These are phyloP conservation scores for Poeciliopsis retropinna DNA, from an alignment of 2,113 vertebrate species.

Conservation along the genomic window DNA sequence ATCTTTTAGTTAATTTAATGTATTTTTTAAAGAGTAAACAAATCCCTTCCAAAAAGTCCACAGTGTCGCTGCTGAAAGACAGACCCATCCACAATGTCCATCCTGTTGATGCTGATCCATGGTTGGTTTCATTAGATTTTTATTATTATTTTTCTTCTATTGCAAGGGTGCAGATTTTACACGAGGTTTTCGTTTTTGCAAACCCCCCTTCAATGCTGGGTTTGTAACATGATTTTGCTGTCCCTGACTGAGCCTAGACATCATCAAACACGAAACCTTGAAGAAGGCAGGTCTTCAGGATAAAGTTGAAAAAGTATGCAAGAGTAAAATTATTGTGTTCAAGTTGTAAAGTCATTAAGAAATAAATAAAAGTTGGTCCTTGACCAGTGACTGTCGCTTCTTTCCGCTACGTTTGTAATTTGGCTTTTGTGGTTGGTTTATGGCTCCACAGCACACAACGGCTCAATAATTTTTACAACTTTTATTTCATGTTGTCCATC, in stretches of 20 bases:
- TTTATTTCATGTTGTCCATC: not conserved
- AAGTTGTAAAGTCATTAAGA: conserved; percentile 57
- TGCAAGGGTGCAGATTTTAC: conserved; percentile 64
- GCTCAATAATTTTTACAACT: too few species aligned
- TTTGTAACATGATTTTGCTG: conserved; percentile 49
- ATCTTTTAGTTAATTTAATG: conserved; percentile 38
- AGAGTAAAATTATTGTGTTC: conserved; percentile 48
- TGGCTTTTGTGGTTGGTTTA: not conserved
- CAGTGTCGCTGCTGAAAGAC: conserved; percentile 24
- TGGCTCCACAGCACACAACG: too few species aligned
- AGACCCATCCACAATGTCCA: conserved; percentile 16
- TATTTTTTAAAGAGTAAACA: conserved; percentile 22
- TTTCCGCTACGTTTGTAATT: not conserved
- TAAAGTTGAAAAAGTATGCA: conserved; percentile 41
- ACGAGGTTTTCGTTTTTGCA: conserved; percentile 54
- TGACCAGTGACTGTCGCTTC: conserved; percentile 7
- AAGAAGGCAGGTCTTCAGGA: conserved; percentile 29
- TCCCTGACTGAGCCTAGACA: conserved; percentile 38
- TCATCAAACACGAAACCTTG: conserved; percentile 23
- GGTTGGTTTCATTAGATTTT: too few species aligned
- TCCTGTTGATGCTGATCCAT: too few species aligned
- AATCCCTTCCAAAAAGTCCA: conserved; percentile 4
- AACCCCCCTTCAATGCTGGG: conserved; percentile 23
- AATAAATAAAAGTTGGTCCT: conserved; percentile 64
- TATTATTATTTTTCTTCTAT: conserved; percentile 55